Percentiles rank a stretch among this genome's conserved stretches.
Conservation (phyloP, 1,140 invertebrate genomes). For the Solenopsis fugax region DNA sequence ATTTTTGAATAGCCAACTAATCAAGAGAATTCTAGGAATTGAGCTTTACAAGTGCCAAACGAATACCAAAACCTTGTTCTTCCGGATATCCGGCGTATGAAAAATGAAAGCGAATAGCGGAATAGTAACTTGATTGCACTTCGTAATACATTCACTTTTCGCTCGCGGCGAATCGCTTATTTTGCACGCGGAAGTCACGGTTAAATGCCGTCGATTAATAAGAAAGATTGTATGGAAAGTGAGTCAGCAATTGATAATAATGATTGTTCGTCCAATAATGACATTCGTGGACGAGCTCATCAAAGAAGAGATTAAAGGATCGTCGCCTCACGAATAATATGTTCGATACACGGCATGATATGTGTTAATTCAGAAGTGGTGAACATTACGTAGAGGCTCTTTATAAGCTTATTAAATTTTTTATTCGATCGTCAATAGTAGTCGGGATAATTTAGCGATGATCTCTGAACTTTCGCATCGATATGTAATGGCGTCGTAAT, state of each 20-base stretch:
- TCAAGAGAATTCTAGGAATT: background rate
- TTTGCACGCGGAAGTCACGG: constrained; percentile 27
- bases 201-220: constrained; percentile 32
- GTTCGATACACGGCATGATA: background rate
- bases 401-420: constrained; percentile 20
- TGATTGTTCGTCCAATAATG: constrained; percentile 29
- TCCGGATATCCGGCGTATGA: constrained; percentile 30
- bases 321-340: background rate
- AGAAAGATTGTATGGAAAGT: constrained; percentile 43
- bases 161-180: constrained; percentile 19
- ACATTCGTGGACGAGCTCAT: background rate
- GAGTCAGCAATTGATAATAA: constrained; percentile 39
- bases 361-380: background rate
- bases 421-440: background rate
- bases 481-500: background rate
- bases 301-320: constrained; percentile 22
- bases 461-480: constrained; percentile 33
- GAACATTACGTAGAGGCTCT: background rate
- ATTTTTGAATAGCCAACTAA: background rate
- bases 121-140: constrained; percentile 21
- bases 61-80: background rate
- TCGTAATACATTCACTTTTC: constrained; percentile 54
- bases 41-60: background rate
- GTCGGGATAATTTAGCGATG: background rate
- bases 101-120: constrained; percentile 31